Evolutionary conservation across 2,888 invertebrate genomes (phyloP), one percentile per base, ranked within the genome.

Genomic region (Lydus trimaculatus): DNA sequence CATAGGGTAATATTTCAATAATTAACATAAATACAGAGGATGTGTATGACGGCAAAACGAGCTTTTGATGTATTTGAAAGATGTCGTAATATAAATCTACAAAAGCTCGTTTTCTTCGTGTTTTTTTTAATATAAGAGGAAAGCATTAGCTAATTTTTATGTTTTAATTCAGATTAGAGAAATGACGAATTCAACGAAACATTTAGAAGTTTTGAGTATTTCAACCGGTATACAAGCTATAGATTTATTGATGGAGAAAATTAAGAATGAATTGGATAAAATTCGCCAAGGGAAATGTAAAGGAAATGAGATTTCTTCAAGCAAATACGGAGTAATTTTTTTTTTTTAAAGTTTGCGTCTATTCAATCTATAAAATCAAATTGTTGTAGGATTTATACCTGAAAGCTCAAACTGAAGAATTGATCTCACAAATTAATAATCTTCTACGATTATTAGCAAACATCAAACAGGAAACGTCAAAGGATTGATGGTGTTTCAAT

Each of bases 211-310:
- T 65, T 68, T 81, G 31, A 81, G 81, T 67, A 69, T 84, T 39
- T 76, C 77, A 13, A 78, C 80, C 8, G 79, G 83, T 43, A 63
- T 85, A 58, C 74, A 78, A 20, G 77, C 82, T 9, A 79, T 84
- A 67, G 81, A 85, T 63, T 76, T 78, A 48, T 72, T 84, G 60
- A 82, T 85, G 52, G 66, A 79, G 48, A 78, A 79, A 74, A 78
- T 84, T 17, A 81, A 84, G 72, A 58, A 73, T 8, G 83, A 82
- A 69, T 73, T 85, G 31, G 75, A 73, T 62, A 75, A 79, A 64
- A 71, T 75, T 52, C 76, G 39, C 13, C 13, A 11, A 6, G 6
- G 61, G 61, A 2, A n/a, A 13, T 31, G 36, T 28, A 6, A 25
- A 56, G 28, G 28, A 36, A 8, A 64, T 36, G 9, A 28, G 17